phyloP scores from a whole-genome alignment of 1,140 invertebrate species.

The Coelopa frigida region DNA sequence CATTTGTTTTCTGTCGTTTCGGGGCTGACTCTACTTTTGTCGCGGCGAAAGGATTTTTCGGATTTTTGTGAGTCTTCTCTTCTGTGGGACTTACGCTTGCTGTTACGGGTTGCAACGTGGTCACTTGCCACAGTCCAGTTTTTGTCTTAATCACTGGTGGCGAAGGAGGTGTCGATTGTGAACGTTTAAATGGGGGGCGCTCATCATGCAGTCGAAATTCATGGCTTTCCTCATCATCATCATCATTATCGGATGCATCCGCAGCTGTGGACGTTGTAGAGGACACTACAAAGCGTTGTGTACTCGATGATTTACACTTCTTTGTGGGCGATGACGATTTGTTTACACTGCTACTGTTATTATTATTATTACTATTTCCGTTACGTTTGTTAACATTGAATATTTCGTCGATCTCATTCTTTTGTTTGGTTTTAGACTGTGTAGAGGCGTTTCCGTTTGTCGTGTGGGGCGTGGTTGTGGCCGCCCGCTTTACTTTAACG shows the following conservation, averaged over 20 bases:
- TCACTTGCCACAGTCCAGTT: conserved; percentile 40
- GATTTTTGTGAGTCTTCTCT: conserved; percentile 18
- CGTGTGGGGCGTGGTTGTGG: no score
- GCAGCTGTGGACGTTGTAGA: conserved; percentile 3
- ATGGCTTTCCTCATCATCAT: no score
- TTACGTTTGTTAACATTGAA: conserved; percentile 25
- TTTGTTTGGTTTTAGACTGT: conserved; percentile 30
- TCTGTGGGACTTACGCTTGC: conserved; percentile 7
- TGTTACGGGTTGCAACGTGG: conserved; percentile 13
- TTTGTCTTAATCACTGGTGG: conserved; percentile 43
- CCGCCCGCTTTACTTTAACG: conserved; percentile 6
- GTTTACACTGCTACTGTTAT: neutral
- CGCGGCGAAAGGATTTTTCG: conserved; percentile 43
- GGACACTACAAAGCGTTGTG: conserved; percentile 5
- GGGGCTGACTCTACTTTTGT: conserved; percentile 43
- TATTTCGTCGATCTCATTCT: conserved; percentile 41
- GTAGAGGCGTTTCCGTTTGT: no score
- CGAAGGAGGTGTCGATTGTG: conserved; percentile 32
- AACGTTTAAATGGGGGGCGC: conserved; percentile 14
- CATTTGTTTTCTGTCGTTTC: conserved; percentile 22
- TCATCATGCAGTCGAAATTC: no score
- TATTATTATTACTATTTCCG: neutral
- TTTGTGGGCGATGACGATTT: conserved; percentile 2
- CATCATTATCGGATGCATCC: no score
- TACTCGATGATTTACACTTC: conserved; percentile 11